Evolutionary conservation across 2,113 vertebrate species (phyloP).

Genomic region (Passer domesticus): DNA sequence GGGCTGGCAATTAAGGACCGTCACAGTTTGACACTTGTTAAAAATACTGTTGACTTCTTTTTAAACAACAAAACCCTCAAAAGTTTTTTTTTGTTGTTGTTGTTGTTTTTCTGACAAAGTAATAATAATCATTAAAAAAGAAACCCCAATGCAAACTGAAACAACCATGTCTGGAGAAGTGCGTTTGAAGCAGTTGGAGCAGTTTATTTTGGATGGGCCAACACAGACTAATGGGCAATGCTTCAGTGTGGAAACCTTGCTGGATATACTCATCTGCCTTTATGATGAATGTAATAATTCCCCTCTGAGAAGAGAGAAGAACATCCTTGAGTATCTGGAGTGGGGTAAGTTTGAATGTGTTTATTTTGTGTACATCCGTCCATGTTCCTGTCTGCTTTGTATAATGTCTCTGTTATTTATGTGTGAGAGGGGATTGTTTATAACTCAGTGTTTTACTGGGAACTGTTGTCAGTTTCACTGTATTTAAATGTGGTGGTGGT

Average conservation of each 20-base stretch:
- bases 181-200: constrained; percentile 97
- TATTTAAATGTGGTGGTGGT: not conserved
- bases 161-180: constrained; percentile 95
- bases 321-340: constrained; percentile 92
- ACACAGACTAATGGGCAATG: constrained; percentile 87
- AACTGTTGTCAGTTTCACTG: not conserved
- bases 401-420: not conserved
- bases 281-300: constrained; percentile 98
- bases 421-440: not conserved
- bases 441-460: not conserved
- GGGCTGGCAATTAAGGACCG: constrained; percentile 61
- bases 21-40: constrained; percentile 60
- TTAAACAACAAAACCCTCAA: constrained; percentile 40
- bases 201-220: constrained; percentile 94
- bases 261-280: constrained; percentile 96
- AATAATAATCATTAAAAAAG: constrained; percentile 54
- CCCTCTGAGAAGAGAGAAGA: constrained; percentile 94
- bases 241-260: constrained; percentile 93
- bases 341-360: constrained; percentile 87
- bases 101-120: not conserved
- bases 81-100: not conserved
- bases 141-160: constrained; percentile 60
- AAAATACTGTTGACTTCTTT: constrained; percentile 58
- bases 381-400: not conserved
- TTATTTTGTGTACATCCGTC: constrained; percentile 14